Conservation (phyloP, 2,888 invertebrate genomes). For the Gnatocerus cornutus region DNA sequence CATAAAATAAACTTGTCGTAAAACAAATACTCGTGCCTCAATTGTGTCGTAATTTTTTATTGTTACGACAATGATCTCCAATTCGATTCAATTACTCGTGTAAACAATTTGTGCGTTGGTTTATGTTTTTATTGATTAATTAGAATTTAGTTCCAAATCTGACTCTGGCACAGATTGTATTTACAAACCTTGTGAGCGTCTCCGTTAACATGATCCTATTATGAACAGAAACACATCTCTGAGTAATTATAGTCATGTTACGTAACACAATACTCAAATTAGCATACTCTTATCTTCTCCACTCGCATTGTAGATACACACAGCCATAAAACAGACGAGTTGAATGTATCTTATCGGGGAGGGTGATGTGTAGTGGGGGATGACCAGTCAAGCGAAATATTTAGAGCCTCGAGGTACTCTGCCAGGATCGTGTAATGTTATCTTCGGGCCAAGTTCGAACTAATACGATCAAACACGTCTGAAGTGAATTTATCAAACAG, state of each 20-base stretch:
- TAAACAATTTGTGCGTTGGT: background rate
- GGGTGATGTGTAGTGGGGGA: constrained; percentile 9
- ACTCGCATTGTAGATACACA: background rate
- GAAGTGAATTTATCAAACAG: constrained; percentile 1
- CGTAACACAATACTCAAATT: constrained; percentile 17
- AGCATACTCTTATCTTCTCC: constrained; percentile 18
- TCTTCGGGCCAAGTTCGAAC: constrained; percentile 14
- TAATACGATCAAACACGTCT: constrained; percentile 19
- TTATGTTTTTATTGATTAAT: constrained; percentile 5
- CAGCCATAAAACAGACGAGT: constrained; percentile 9
- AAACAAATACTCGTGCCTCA: constrained; percentile 17
- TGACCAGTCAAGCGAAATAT: constrained; percentile 26
- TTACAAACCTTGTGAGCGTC: background rate
- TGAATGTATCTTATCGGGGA: constrained; percentile 11
- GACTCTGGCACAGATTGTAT: too few species aligned
- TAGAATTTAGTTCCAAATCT: too few species aligned
- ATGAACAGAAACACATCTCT: constrained; percentile 15
- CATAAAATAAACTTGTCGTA: constrained; percentile 27
- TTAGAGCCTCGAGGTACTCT: constrained; percentile 15
- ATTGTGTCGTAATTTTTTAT: constrained; percentile 20
- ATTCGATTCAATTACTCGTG: constrained; percentile 16
- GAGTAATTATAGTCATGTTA: constrained; percentile 8
- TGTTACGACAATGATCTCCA: constrained; percentile 25
- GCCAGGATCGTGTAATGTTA: constrained; percentile 11
- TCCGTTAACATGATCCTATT: background rate